Evolutionary conservation across 2,888 invertebrate genomes (phyloP).

Genomic region (Bombyx huttoni): DNA sequence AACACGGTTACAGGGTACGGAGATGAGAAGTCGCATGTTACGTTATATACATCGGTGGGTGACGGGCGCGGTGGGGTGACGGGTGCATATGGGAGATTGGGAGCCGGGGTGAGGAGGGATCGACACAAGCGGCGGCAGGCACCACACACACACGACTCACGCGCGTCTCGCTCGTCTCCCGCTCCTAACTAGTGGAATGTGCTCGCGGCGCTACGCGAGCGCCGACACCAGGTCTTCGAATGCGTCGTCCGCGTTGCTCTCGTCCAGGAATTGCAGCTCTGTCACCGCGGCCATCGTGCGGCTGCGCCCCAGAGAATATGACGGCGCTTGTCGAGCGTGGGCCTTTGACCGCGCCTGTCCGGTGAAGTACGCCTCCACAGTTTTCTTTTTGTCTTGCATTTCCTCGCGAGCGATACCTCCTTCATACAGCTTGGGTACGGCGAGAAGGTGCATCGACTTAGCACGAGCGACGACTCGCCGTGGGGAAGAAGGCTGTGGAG

Average conservation of each 20-base stretch:
- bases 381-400: conserved; percentile 77
- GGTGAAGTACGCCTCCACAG: conserved; percentile 81
- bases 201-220: conserved; percentile 51
- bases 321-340: conserved; percentile 15
- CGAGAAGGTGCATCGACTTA: conserved; percentile 82
- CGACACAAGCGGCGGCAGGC: conserved; percentile 55
- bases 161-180: conserved; percentile 64
- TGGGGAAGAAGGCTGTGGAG: conserved; percentile 36
- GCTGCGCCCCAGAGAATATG: conserved; percentile 77
- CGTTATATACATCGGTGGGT: conserved; percentile 39
- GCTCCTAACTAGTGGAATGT: conserved; percentile 65
- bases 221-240: conserved; percentile 87
- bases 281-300: conserved; percentile 83
- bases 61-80: conserved; percentile 17
- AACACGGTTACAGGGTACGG: conserved; percentile 56
- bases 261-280: conserved; percentile 77
- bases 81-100: conserved; percentile 4
- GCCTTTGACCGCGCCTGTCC: conserved; percentile 40
- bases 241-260: conserved; percentile 88
- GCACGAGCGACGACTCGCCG: conserved; percentile 67
- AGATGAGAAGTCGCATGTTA: conserved; percentile 43
- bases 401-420: conserved; percentile 80
- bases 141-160: conserved; percentile 70
- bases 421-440: conserved; percentile 85
- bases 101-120: conserved; percentile 15